Evolutionary conservation across 2,113 vertebrate species (phyloP).

Genomic region (Phycodurus eques): DNA sequence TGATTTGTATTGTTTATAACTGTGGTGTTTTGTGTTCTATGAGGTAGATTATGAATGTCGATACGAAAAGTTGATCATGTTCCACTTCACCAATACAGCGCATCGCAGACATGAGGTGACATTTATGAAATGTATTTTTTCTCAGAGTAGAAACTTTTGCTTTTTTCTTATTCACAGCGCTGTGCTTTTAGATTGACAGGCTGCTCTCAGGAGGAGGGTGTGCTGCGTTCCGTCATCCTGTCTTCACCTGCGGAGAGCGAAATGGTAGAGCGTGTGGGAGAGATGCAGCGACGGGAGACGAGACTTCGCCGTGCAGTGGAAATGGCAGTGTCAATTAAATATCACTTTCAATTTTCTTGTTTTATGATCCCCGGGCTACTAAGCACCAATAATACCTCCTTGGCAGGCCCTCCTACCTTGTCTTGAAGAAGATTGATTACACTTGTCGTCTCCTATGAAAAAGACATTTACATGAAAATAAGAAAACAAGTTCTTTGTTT

Average conservation of each 20-base stretch:
- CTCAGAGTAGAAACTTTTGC: conserved; percentile 61
- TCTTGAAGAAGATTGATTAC: conserved; percentile 86
- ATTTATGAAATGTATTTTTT: conserved; percentile 70
- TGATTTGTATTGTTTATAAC: neutral
- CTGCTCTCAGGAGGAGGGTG: conserved; percentile 69
- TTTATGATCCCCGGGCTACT: conserved; percentile 83
- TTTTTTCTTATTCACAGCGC: conserved; percentile 58
- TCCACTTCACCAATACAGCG: conserved; percentile 50
- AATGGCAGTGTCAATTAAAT: conserved; percentile 86
- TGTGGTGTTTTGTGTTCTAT: conserved; percentile 5
- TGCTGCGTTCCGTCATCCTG: conserved; percentile 52
- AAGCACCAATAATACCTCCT: conserved; percentile 82
- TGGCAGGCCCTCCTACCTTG: conserved; percentile 78
- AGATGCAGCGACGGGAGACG: conserved; percentile 38
- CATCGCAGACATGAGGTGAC: conserved; percentile 52
- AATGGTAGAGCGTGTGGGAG: conserved; percentile 52
- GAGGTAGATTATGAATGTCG: conserved; percentile 44
- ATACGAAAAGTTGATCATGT: conserved; percentile 52
- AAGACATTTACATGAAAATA: conserved; percentile 87
- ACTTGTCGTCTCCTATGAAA: conserved; percentile 76
- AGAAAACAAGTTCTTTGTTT: conserved; percentile 80
- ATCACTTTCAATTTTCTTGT: conserved; percentile 85
- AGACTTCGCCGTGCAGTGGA: conserved; percentile 67
- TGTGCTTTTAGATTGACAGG: conserved; percentile 67
- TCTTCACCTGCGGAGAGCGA: conserved; percentile 67